These are phyloP conservation scores for Dendronephthya gigantea DNA, from an alignment of 64 coral and sea anemone species.

Conservation along the genomic window DNA sequence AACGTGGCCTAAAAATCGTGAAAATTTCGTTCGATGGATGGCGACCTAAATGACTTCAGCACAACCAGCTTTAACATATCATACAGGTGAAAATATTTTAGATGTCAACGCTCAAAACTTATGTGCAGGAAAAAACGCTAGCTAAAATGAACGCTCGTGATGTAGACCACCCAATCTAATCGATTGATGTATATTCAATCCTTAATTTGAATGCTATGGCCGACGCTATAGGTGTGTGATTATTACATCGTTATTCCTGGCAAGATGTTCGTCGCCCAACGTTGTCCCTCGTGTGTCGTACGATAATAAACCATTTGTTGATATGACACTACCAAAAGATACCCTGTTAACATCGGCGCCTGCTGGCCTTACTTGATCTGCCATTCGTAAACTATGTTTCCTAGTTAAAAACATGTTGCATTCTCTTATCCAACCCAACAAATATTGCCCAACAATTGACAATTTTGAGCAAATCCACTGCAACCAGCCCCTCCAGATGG, in stretches of 20 bases:
- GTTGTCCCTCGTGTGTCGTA: not conserved
- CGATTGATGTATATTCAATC: not conserved
- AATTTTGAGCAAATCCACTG: not conserved
- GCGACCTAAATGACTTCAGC: too few species aligned
- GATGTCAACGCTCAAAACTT: too few species aligned
- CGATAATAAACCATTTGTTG: not conserved
- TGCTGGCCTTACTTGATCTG: not conserved
- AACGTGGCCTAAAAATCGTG: too few species aligned
- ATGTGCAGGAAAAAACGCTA: too few species aligned
- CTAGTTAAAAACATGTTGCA: not conserved
- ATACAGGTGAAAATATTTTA: too few species aligned
- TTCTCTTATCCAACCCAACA: not conserved
- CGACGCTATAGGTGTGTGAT: not conserved
- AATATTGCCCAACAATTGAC: not conserved
- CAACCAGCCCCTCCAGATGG: not conserved
- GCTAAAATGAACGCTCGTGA: too few species aligned
- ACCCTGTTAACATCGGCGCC: not conserved
- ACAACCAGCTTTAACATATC: too few species aligned
- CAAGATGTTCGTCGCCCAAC: not conserved
- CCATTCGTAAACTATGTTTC: not conserved
- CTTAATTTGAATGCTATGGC: not conserved
- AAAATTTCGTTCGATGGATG: too few species aligned
- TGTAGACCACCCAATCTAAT: not conserved
- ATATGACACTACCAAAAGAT: not conserved
- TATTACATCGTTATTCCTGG: not conserved